Conservation (phyloP, 1,140 invertebrate species). For the Heliconius eleuchia region DNA sequence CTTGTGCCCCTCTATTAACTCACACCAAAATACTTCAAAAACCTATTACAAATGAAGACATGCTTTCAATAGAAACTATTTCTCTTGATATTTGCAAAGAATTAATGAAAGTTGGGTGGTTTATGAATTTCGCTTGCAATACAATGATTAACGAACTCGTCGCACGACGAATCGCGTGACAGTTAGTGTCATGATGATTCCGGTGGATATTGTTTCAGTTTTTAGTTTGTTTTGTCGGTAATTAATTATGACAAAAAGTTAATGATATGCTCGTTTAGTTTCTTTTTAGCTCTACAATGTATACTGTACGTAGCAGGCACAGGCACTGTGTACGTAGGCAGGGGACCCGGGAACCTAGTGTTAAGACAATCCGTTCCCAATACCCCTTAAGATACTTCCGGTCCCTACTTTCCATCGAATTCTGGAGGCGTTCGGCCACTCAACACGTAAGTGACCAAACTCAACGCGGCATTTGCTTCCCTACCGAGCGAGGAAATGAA, state of each 20-base stretch:
- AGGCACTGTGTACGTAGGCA: too few relatives aligned
- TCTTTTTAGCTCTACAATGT: not conserved
- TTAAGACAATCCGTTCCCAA: too few relatives aligned
- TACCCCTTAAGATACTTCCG: too few relatives aligned
- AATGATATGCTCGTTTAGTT: not conserved
- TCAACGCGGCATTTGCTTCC: too few relatives aligned
- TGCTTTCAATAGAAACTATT: slow-evolving; percentile 1
- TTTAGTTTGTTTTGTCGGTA: slow-evolving; percentile 1
- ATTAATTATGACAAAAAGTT: not conserved
- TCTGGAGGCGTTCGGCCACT: too few relatives aligned
- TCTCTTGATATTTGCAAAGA: slow-evolving; percentile 6
- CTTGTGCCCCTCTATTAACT: not conserved
- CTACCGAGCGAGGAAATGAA: too few relatives aligned
- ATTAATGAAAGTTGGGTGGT: slow-evolving; percentile 22
- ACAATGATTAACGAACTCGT: slow-evolving; percentile 23
- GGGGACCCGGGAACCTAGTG: too few relatives aligned
- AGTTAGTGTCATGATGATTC: not conserved
- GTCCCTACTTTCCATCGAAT: too few relatives aligned
- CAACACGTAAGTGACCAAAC: too few relatives aligned
- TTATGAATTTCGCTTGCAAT: slow-evolving; percentile 18
- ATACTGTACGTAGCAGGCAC: too few relatives aligned
- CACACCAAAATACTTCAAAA: not conserved
- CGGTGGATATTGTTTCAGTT: slow-evolving; percentile 3
- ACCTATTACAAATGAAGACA: not conserved
- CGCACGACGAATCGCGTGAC: slow-evolving; percentile 28